Evolutionary conservation across 2,113 vertebrate species (phyloP).

Genomic region (Uria aalge): DNA sequence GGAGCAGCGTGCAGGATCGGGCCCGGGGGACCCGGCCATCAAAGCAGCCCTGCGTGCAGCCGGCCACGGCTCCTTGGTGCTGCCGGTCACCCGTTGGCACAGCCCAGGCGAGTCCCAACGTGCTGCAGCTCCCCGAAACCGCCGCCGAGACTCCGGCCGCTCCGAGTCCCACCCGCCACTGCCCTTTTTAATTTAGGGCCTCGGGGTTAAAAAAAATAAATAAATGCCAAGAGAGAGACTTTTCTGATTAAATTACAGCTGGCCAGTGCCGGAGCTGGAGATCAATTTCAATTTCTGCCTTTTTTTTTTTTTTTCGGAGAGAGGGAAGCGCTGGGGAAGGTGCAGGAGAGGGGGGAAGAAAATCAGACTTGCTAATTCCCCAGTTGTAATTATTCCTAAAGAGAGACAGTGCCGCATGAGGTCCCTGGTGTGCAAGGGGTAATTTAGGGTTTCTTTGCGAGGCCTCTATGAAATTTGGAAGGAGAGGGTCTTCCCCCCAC

Average conservation of each 20-base stretch:
- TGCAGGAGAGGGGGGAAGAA: not conserved
- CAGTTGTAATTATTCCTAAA: not conserved
- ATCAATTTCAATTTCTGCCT: slow-evolving; percentile 57
- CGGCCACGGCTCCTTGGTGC: rapidly evolving
- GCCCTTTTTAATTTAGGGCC: not conserved
- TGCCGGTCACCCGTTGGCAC: rapidly evolving
- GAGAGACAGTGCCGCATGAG: not conserved
- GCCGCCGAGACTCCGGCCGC: rapidly evolving
- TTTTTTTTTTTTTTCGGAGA: not conserved
- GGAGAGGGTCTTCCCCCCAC: not conserved
- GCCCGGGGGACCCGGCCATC: too few relatives aligned
- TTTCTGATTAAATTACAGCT: slow-evolving; percentile 46
- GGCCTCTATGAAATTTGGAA: not conserved
- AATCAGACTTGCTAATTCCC: slow-evolving; percentile 58
- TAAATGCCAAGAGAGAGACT: not conserved
- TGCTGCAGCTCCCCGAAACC: rapidly evolving
- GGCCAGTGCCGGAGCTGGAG: not conserved
- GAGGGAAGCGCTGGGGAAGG: rapidly evolving
- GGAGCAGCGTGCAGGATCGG: not conserved
- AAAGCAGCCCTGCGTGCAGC: rapidly evolving
- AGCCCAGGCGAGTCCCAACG: rapidly evolving
- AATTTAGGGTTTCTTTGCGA: not conserved
- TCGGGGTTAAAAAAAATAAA: not conserved
- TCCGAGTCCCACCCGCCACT: not conserved
- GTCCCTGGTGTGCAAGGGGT: not conserved